Base-by-base conservation (phyloP, 1,140 invertebrate species). In the Drosophila nasuta region DNA sequence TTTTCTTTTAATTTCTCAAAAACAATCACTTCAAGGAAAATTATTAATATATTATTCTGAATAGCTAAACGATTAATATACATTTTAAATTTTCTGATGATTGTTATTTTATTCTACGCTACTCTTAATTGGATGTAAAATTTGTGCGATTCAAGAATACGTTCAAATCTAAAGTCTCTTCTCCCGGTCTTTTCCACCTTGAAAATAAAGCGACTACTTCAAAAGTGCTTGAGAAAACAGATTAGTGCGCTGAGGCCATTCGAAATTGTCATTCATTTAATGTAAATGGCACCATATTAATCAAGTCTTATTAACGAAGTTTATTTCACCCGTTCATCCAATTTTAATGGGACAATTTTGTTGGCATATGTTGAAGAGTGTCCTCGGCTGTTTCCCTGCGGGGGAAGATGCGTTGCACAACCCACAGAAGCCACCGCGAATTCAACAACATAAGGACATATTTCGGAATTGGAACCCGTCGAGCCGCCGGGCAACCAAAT, bases 281-380 rank as follows among this genome's bases (percentile, higher is more conserved):
- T 43, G n/a, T 3, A 43, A 52, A 52, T 33, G 28, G 2, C 11
- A 5, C 28, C 51, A 33, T 49, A 48, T 62, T 62, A 52, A 52
- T 30, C 49, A 30, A 30, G 25, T 43, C 6, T 4, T 17, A 41
- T 38, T 10, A 56, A 56, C 33, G 15, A 38, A 8, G 6, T 38
- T 56, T 7, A 51, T 38, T 65, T 17, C 30, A 20, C 38, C 45
- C 57, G 33, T 59, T 51, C 35, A 41, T 10, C 35, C 11, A 15
- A 33, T 66, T 43, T 54, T n/a, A 75, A n/a, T 38, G 7, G 30
- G 7, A 17, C 45, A 45, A 43, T 78, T 68, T 68, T 52, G 28
- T 41, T 20, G 66, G 33, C 82, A 88, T 88, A 83, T 88, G 83
- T 56, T 80, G 43, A 59, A 89, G 74, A 73, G 72, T 68, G 43